phyloP scores from a whole-genome alignment of 2,888 invertebrate genomes.

The Crocallis elinguaria region DNA sequence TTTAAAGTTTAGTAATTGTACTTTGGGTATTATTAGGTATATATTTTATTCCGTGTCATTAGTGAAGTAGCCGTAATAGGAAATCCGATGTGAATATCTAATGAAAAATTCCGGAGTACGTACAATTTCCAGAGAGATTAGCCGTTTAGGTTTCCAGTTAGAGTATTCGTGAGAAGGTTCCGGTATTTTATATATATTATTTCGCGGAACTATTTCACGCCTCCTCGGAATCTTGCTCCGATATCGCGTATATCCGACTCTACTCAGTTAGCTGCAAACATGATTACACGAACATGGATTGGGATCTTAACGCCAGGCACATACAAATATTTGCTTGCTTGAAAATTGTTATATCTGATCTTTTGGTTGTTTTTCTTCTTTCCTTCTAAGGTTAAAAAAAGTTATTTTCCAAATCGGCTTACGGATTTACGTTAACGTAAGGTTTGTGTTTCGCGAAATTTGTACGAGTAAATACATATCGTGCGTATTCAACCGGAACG shows the following conservation, averaged over 20 bases:
- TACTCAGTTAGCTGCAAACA: conserved; percentile 45
- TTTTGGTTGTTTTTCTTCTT: conserved; percentile 17
- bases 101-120: conserved; percentile 16
- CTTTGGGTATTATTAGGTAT: no score
- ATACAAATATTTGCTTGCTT: conserved; percentile 37
- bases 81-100: conserved; percentile 11
- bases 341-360: conserved; percentile 30
- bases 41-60: neutral
- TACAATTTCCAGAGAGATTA: conserved; percentile 6
- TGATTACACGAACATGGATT: conserved; percentile 44
- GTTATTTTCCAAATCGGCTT: conserved; percentile 22
- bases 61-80: neutral
- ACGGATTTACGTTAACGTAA: conserved; percentile 9
- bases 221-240: conserved; percentile 45
- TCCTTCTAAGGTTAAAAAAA: conserved; percentile 18
- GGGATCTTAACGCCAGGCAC: conserved; percentile 35
- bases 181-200: conserved; percentile 48
- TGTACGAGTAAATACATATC: neutral
- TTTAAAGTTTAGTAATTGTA: no score
- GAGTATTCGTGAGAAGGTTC: conserved; percentile 13
- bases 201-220: conserved; percentile 54
- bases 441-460: conserved; percentile 3
- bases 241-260: conserved; percentile 49
- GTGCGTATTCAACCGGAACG: conserved; percentile 23
- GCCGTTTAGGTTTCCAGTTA: conserved; percentile 15